These are phyloP conservation scores for Dufourea novaeangliae DNA, from an alignment of 1,140 invertebrate species.

Conservation along the genomic window DNA sequence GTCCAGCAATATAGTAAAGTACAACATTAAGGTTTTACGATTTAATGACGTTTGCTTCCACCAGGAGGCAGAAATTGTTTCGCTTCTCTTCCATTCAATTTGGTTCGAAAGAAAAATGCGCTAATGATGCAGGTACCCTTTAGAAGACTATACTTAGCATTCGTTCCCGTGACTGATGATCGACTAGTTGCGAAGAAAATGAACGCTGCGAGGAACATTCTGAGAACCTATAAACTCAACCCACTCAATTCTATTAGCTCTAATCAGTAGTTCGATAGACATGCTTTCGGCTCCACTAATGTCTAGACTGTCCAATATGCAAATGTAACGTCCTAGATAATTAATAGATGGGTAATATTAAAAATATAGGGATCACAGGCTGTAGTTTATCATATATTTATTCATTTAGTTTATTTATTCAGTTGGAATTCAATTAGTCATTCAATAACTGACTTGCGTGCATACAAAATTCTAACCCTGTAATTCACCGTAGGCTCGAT, in stretches of 20 bases:
- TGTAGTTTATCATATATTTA: no score
- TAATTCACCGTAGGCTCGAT: no score
- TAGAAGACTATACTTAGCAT: neutral
- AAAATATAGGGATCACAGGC: neutral
- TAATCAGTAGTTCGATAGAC: neutral
- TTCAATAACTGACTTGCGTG: no score
- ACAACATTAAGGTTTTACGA: neutral
- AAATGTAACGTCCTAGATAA: neutral
- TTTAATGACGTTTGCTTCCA: neutral
- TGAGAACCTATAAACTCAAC: constrained; percentile 16
- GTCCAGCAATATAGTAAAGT: neutral
- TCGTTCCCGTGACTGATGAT: constrained; percentile 8
- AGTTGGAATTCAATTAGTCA: no score
- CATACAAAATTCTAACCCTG: no score
- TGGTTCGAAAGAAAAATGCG: neutral
- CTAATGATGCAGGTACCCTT: neutral
- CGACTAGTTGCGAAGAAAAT: constrained; percentile 14
- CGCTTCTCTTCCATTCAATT: neutral
- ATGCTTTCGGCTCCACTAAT: neutral
- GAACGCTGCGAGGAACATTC: constrained; percentile 39
- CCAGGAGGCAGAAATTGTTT: neutral
- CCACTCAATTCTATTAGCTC: constrained; percentile 11
- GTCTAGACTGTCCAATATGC: neutral
- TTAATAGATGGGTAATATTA: constrained; percentile 20
- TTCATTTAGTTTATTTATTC: neutral